A percentile compares a stretch with the other conserved stretches of the same genome.
These are phyloP conservation scores for Leguminivora glycinivorella DNA, from an alignment of 1,140 invertebrate species.

Conservation along the genomic window DNA sequence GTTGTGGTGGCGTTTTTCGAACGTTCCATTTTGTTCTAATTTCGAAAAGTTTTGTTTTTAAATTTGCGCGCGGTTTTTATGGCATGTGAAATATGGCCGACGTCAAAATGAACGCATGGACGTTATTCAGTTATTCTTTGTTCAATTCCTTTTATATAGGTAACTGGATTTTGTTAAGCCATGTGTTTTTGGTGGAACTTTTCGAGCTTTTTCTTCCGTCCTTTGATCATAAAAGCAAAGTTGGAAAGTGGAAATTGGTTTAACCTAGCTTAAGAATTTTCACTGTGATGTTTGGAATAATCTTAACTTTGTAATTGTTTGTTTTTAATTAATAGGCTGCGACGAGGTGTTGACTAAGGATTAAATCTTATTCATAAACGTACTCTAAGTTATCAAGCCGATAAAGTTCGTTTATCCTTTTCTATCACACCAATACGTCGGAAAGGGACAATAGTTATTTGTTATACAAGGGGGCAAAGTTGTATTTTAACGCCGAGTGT, in stretches of 20 bases:
- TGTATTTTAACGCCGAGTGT: too few relatives aligned
- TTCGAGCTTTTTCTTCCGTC: background rate
- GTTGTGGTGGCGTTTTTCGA: background rate
- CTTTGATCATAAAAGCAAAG: background rate
- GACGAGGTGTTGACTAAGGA: background rate
- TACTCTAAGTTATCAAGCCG: too few relatives aligned
- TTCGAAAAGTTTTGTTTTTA: constrained; percentile 9
- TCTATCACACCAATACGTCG: too few relatives aligned
- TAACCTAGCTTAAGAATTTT: background rate
- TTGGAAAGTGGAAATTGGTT: background rate
- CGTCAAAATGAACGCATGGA: background rate
- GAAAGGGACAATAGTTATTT: too few relatives aligned
- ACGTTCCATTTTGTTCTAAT: constrained; percentile 1
- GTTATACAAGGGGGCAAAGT: too few relatives aligned
- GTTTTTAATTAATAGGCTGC: background rate
- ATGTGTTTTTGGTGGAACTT: background rate
- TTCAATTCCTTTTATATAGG: background rate
- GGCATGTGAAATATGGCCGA: background rate
- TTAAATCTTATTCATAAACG: too few relatives aligned
- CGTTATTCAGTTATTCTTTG: background rate
- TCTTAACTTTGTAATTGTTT: constrained; percentile 10
- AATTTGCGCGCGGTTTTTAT: constrained; percentile 1
- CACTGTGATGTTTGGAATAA: background rate
- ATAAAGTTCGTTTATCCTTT: too few relatives aligned
- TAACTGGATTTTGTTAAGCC: background rate